Base-by-base conservation (phyloP, 1,140 invertebrate genomes). In the Doryteuthis pealeii region DNA sequence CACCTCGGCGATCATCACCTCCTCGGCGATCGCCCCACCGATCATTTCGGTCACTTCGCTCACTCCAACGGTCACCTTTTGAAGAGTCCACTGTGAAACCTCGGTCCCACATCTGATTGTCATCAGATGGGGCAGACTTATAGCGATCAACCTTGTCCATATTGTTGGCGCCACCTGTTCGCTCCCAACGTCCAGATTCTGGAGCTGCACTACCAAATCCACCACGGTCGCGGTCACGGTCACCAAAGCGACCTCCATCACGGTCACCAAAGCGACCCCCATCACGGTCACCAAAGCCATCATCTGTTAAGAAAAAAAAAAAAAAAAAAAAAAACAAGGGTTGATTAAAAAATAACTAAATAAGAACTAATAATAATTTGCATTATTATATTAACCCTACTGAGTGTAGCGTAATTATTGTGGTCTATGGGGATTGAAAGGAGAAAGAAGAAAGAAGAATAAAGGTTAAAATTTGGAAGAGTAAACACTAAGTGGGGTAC, bases 231-330 rank as follows among this genome's bases (percentile, higher is more conserved):
- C 77, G 62, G 66, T 79, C 76, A 32, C 80, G 45, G 40, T 75
- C 82, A 33, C 88, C 87, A 31, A 85, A 76, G 72, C 83, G 79
- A 76, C 88, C 74, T 72, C 85, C 58, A 76, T 88, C 73, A 73
- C 85, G 45, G 66, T 76, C 77, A 66, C 79, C 72, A 62, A 76
- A 43, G 30, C 76, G 79, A 74, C 71, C 49, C 1, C 77, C 66
- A 73, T 77, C 80, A 40, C 77, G 26, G 62, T 72, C 66, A 43
- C 77, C 76, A n/a, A 69, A 45, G 6, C 82, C 81, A 76, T 82
- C 87, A 74, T 83, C 79, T 73, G 83, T 2, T 75, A 26, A 71
- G 26, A 30, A n/a, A 45, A n/a, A 49, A 28, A 71, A 45, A 49
- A 6, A 28, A 49, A 31, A 43, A 33, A 49, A 12, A 30, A 49